Evolutionary conservation across 2,113 vertebrate genomes (phyloP).

Genomic region (Amphiprion percula): DNA sequence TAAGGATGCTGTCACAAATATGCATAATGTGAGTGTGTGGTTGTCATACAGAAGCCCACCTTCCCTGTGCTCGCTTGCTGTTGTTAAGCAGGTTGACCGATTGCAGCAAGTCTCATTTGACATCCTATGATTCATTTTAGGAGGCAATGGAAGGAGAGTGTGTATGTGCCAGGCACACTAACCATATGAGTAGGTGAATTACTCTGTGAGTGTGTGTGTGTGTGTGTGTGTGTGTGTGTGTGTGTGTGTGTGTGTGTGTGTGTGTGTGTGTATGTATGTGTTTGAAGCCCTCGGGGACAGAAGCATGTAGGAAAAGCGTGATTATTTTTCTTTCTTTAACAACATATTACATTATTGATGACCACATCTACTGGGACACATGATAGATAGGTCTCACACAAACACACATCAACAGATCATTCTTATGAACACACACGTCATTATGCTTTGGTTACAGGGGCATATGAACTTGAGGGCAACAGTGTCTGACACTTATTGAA

Average conservation of each 20-base stretch:
- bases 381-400: conserved; percentile 18
- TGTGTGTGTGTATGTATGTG: conserved; percentile 10
- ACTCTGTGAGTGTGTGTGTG: conserved; percentile 9
- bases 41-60: conserved; percentile 2
- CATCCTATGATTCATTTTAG: conserved; percentile 62
- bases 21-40: not conserved
- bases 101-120: conserved; percentile 41
- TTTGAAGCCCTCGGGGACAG: not conserved
- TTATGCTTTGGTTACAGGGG: not conserved
- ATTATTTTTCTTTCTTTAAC: conserved; percentile 58
- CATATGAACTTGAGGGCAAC: not conserved
- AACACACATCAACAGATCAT: not conserved
- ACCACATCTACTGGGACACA: conserved; percentile 7
- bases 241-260: conserved; percentile 23
- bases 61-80: conserved; percentile 14
- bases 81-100: conserved; percentile 60
- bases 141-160: conserved; percentile 4
- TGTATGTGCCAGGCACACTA: conserved; percentile 8
- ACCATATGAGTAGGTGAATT: conserved; percentile 6
- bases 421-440: not conserved
- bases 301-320: conserved; percentile 20
- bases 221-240: conserved; percentile 26
- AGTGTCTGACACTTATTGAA: not conserved
- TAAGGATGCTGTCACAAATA: not conserved
- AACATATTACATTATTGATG: conserved; percentile 55